These are phyloP conservation scores for Chunga burmeisteri DNA, from an alignment of 2,113 vertebrate genomes.

Conservation along the genomic window DNA sequence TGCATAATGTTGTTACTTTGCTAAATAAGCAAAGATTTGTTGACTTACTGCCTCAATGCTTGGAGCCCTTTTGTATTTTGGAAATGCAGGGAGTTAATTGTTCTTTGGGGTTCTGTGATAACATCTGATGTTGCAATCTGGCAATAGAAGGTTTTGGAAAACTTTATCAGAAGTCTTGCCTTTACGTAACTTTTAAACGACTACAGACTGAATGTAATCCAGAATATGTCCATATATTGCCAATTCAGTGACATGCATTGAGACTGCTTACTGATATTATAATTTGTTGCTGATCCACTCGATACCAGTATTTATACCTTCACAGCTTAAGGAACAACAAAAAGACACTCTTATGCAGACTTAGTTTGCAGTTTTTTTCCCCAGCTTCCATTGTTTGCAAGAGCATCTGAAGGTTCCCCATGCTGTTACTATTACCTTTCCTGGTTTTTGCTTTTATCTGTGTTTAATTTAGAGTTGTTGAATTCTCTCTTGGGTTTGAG, in stretches of 20 bases:
- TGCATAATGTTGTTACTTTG: background rate
- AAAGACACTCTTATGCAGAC: background rate
- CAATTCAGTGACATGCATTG: background rate
- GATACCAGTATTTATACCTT: background rate
- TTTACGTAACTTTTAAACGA: background rate
- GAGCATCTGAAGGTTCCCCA: background rate
- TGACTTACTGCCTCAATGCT: background rate
- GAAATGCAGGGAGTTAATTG: slow-evolving; percentile 19
- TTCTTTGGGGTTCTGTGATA: background rate
- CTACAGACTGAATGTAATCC: background rate
- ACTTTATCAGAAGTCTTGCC: background rate
- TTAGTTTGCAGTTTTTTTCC: background rate
- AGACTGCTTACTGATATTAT: background rate
- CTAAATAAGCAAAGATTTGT: background rate
- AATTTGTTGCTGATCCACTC: background rate
- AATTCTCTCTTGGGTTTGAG: background rate
- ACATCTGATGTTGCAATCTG: background rate
- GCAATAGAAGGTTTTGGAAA: slow-evolving; percentile 1
- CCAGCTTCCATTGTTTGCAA: background rate
- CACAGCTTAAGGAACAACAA: background rate
- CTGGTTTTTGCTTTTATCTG: background rate
- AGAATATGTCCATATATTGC: background rate
- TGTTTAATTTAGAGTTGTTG: background rate
- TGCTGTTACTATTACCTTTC: background rate
- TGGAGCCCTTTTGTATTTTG: background rate